A percentile compares a stretch with the other conserved stretches of the same genome.
phyloP scores from a whole-genome alignment of 2,113 vertebrate species.

The Rhea pennata region DNA sequence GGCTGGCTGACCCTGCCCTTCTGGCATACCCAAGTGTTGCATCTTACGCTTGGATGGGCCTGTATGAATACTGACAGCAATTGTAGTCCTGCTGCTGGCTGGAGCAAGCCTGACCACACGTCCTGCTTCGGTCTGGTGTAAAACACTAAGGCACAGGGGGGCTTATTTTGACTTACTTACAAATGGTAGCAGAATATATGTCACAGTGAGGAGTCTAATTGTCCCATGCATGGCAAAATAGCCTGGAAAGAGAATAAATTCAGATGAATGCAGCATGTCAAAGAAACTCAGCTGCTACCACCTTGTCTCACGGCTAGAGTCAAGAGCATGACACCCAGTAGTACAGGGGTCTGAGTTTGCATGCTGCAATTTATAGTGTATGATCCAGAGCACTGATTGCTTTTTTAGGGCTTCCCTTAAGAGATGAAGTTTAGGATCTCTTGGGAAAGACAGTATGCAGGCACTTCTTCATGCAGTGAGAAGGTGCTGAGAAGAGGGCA shows the following conservation, averaged over 20 bases:
- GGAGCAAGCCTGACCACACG: background rate
- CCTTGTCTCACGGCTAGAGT: background rate
- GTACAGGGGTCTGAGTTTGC: background rate
- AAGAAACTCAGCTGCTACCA: background rate
- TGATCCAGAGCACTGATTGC: background rate
- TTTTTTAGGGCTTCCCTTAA: background rate
- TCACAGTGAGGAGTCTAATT: background rate
- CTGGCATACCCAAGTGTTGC: background rate
- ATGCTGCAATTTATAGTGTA: rapidly evolving
- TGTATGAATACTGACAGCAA: background rate
- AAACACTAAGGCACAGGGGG: background rate
- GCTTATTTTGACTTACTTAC: background rate
- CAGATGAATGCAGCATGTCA: background rate
- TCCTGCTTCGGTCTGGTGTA: background rate
- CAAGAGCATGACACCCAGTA: background rate
- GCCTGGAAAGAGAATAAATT: background rate
- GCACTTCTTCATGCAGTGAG: background rate
- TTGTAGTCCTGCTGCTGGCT: background rate
- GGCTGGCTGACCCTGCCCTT: background rate
- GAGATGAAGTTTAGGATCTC: background rate
- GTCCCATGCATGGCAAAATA: background rate
- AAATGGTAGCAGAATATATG: background rate
- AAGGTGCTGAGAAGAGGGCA: rapidly evolving
- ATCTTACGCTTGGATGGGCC: background rate
- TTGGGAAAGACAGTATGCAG: background rate